Percentiles rank a stretch among this genome's conserved stretches.
Conservation (phyloP, 2,888 invertebrate genomes). For the Deilephila elpenor region DNA sequence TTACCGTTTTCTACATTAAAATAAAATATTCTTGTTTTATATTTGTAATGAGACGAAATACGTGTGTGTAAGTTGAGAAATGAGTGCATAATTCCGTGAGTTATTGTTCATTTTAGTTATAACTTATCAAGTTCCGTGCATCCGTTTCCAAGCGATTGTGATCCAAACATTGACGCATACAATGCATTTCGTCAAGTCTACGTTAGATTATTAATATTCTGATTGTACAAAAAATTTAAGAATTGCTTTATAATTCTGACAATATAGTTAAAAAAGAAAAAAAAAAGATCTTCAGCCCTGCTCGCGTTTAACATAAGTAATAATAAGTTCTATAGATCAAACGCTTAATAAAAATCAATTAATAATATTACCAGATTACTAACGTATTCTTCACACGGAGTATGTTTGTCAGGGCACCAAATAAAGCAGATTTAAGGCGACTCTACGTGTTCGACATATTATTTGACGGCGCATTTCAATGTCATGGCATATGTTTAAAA, state of each 20-base stretch:
- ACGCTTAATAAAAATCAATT: neutral
- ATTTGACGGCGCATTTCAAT: slow-evolving; percentile 8
- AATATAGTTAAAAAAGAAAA: too few species aligned
- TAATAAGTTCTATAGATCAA: neutral
- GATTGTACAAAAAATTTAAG: too few species aligned
- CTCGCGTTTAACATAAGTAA: too few species aligned
- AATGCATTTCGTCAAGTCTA: neutral
- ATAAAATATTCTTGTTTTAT: too few species aligned
- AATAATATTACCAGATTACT: neutral
- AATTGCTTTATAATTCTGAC: too few species aligned
- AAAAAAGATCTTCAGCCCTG: too few species aligned
- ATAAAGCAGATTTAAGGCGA: slow-evolving; percentile 20
- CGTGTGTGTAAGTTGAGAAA: neutral
- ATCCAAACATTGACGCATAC: neutral
- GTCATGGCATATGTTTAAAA: neutral
- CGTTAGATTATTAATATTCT: too few species aligned
- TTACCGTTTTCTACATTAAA: too few species aligned
- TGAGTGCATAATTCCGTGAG: neutral
- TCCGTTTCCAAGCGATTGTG: slow-evolving; percentile 9
- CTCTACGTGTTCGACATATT: slow-evolving; percentile 13
- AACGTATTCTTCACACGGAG: neutral
- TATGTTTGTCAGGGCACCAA: neutral
- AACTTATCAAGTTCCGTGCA: neutral
- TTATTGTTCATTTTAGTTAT: neutral
- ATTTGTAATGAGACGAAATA: too few species aligned